Percentiles rank a stretch among this genome's conserved stretches.
Evolutionary conservation across 1,140 invertebrate species (phyloP).

Genomic region (Marisa cornuarietis): DNA sequence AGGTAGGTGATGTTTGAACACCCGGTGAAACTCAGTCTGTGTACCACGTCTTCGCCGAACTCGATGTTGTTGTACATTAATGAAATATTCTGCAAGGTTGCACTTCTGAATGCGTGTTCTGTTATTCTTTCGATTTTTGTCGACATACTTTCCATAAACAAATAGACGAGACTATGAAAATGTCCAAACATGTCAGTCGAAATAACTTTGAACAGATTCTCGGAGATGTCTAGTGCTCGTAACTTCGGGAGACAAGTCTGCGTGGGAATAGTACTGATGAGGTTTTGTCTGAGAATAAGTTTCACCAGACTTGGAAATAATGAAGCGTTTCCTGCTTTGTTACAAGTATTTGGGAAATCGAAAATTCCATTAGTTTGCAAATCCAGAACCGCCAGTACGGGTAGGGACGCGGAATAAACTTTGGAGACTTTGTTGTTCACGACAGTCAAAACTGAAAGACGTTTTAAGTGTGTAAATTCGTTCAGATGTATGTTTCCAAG

Average conservation of each 20-base stretch:
- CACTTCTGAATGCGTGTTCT: background rate
- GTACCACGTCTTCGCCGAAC: background rate
- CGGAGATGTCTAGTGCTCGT: background rate
- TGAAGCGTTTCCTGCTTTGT: background rate
- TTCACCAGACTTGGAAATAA: background rate
- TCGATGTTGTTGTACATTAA: background rate
- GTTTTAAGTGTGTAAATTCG: background rate
- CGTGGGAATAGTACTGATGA: background rate
- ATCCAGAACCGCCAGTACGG: background rate
- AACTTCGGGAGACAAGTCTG: background rate
- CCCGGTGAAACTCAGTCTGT: background rate
- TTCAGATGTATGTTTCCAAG: background rate
- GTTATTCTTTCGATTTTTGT: background rate
- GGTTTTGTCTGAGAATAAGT: background rate
- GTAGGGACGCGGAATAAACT: background rate
- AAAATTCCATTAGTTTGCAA: background rate
- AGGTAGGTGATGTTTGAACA: background rate
- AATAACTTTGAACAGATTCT: background rate
- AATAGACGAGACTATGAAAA: background rate
- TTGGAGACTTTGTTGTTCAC: background rate
- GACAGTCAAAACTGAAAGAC: background rate
- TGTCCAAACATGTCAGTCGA: background rate
- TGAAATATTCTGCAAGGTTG: background rate
- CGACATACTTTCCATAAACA: background rate
- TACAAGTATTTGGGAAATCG: background rate